phyloP scores from a whole-genome alignment of 2,888 invertebrate species.

The Pseudococcus viburni region DNA sequence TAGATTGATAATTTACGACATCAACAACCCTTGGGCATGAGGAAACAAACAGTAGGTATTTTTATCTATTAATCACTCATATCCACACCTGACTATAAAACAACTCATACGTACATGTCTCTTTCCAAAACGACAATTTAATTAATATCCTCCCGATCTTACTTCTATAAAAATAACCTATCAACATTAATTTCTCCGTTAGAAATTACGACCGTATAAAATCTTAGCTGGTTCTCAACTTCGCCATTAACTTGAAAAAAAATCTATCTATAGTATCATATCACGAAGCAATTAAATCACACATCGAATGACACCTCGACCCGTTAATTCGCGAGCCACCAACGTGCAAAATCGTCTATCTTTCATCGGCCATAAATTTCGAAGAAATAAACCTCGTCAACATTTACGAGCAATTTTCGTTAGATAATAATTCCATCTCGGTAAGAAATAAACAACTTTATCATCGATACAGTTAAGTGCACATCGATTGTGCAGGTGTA shows the following conservation, averaged over 20 bases:
- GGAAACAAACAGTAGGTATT: too few species aligned
- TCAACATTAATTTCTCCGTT: not conserved
- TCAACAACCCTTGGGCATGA: too few species aligned
- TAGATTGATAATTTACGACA: too few species aligned
- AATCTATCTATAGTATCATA: not conserved
- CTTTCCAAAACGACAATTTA: not conserved
- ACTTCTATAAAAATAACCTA: not conserved
- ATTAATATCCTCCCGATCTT: not conserved
- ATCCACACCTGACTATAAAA: too few species aligned
- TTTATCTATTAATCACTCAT: too few species aligned
- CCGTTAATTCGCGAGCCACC: not conserved
- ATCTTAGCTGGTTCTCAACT: not conserved
- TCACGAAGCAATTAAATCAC: not conserved
- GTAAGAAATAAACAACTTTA: not conserved
- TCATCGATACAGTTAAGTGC: conserved; percentile 31
- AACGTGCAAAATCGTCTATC: not conserved
- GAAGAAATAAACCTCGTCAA: not conserved
- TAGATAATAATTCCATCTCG: not conserved
- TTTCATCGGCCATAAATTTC: not conserved
- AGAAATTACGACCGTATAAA: conserved; percentile 15
- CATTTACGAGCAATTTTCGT: not conserved
- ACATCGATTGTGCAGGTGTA: not conserved
- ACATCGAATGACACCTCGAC: not conserved
- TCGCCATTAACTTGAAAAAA: not conserved
- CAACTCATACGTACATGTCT: not conserved